Percentiles rank a stretch among this genome's conserved stretches.
phyloP scores from a whole-genome alignment of 2,888 invertebrate species.

The Ormia ochracea region DNA sequence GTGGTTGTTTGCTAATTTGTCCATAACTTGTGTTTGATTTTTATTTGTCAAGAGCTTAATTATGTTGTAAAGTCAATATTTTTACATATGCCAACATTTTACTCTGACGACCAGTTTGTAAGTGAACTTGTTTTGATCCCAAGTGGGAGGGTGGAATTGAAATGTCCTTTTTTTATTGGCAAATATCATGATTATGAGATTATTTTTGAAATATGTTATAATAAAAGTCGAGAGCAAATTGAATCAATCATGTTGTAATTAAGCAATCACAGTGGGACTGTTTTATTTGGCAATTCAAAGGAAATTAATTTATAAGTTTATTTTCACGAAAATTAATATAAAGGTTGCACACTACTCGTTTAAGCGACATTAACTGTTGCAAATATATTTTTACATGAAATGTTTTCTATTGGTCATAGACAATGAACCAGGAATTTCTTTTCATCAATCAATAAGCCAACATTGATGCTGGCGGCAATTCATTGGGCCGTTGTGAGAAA shows the following conservation, averaged over 20 bases:
- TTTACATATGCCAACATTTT: conserved; percentile 72
- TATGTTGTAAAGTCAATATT: conserved; percentile 64
- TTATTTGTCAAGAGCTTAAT: conserved; percentile 66
- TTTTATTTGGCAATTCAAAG: background rate
- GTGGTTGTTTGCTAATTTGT: conserved; percentile 74
- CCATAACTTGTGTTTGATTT: conserved; percentile 72
- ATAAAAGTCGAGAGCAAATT: conserved; percentile 33
- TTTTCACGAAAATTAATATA: too few relatives aligned
- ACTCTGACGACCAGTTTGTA: conserved; percentile 21
- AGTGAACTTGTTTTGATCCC: conserved; percentile 12
- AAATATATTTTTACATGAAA: too few relatives aligned
- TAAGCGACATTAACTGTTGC: too few relatives aligned
- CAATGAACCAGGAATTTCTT: too few relatives aligned
- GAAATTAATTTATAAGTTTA: background rate
- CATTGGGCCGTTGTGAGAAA: too few relatives aligned
- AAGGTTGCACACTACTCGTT: too few relatives aligned
- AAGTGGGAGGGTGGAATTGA: background rate
- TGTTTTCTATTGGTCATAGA: too few relatives aligned
- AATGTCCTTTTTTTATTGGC: conserved; percentile 25
- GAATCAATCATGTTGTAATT: conserved; percentile 47
- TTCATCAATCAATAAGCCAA: too few relatives aligned
- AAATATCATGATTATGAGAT: conserved; percentile 54
- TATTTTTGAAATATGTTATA: conserved; percentile 45
- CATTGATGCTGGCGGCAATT: too few relatives aligned
- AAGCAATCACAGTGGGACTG: conserved; percentile 1